Evolutionary conservation across 2,113 vertebrate genomes (phyloP).

Genomic region (Heterotis niloticus): DNA sequence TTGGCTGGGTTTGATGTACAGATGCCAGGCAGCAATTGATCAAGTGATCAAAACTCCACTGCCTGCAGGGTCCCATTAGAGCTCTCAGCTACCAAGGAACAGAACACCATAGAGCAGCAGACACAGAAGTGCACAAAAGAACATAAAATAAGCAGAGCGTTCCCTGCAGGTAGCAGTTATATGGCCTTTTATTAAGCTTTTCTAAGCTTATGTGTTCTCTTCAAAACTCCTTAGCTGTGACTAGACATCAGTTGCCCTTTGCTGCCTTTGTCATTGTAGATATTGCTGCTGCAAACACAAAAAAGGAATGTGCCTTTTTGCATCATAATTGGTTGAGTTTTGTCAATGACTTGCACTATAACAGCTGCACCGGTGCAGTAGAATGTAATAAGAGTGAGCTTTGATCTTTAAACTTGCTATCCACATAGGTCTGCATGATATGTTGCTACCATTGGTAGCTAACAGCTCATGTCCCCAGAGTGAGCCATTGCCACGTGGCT

Average conservation of each 20-base stretch:
- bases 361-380: conserved; percentile 37
- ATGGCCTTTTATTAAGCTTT: conserved; percentile 1
- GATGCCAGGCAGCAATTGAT: conserved; percentile 59
- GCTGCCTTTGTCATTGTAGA: background rate
- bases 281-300: conserved; percentile 23
- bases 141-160: background rate
- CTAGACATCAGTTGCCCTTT: background rate
- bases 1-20: conserved; percentile 67
- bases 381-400: conserved; percentile 32
- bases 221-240: background rate
- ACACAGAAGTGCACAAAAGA: background rate
- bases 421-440: background rate
- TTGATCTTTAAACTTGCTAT: conserved; percentile 13
- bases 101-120: background rate
- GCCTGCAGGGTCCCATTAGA: conserved; percentile 60
- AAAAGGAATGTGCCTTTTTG: conserved; percentile 59
- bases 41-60: conserved; percentile 62
- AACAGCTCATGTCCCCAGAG: background rate
- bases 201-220: background rate
- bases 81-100: conserved; percentile 50
- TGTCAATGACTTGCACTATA: conserved; percentile 59
- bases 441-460: background rate
- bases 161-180: conserved; percentile 11
- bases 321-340: conserved; percentile 43
- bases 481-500: background rate